Percentiles rank a stretch among this genome's conserved stretches.
phyloP scores from a whole-genome alignment of 2,797 vertebrate species.

The Chelidonichthys spinosus region DNA sequence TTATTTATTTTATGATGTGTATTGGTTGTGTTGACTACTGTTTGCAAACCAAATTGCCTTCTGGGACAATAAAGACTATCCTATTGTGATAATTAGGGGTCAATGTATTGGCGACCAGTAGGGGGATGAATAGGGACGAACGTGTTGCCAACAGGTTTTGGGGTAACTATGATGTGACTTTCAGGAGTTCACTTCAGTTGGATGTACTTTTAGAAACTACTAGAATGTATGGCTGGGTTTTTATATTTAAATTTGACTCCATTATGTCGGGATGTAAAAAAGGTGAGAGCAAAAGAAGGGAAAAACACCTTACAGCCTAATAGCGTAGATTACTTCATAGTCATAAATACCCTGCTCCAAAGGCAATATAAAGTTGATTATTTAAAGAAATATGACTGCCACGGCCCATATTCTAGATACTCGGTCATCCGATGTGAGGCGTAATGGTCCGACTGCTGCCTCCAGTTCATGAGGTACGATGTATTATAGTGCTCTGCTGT shows the following conservation, averaged over 20 bases:
- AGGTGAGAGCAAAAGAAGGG: constrained; percentile 7
- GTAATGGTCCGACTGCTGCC: constrained; percentile 43
- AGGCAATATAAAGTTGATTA: constrained; percentile 50
- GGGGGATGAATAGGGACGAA: neutral
- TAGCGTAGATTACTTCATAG: constrained; percentile 44
- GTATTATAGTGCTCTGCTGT: constrained; percentile 42
- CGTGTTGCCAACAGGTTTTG: neutral
- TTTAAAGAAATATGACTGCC: constrained; percentile 60
- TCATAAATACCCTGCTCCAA: constrained; percentile 40
- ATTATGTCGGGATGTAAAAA: constrained; percentile 29
- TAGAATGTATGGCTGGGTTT: neutral
- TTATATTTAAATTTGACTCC: constrained; percentile 17
- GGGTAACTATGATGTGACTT: neutral
- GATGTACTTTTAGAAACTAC: neutral
- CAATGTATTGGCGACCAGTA: neutral
- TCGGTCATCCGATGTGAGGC: constrained; percentile 58
- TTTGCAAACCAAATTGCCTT: no score
- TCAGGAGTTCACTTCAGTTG: neutral
- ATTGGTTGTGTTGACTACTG: no score
- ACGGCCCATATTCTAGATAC: constrained; percentile 47
- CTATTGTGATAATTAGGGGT: no score
- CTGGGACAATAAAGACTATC: no score
- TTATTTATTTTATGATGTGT: no score
- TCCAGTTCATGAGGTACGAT: constrained; percentile 54
- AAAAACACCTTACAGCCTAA: constrained; percentile 35